Base-by-base conservation (phyloP, 1,140 invertebrate genomes). In the Gonatopus flavifemur region DNA sequence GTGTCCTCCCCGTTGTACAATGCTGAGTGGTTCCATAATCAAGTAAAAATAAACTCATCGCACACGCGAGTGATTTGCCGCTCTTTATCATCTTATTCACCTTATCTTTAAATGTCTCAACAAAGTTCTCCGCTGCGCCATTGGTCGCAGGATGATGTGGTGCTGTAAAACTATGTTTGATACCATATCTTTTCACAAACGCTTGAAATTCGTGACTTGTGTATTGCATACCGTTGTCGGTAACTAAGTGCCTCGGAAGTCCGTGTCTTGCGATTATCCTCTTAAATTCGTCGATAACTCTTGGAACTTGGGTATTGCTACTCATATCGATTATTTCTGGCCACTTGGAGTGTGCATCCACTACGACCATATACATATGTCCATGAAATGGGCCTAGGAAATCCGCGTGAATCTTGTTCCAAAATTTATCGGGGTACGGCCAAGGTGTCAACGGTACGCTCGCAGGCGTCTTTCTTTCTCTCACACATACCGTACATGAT, bases 321-420 rank as follows among this genome's bases (percentile, higher is more conserved):
- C 28, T 42, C 32, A 62, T 52, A 15, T 39, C 38, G 22, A 24
- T 52, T 8, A 79, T 60, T 56, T 80, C 72, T 15, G 69, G 54
- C 70, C 71, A 80, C 51, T 74, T 76, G 0, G 69, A 70, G 46
- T 64, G 70, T 1, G 72, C 47, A 62, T 81, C 80, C 1, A 74
- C 61, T 2, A 77, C 43, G 16, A 81, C 62, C 10, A 80, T 44
- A 49, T 73, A 80, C 49, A 56, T 68, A 40, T 67, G 52, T 1
- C 59, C 60, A 25, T 64, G 32, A 33, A 75, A 70, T 13, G 72
- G 77, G 7, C 78, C 77, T 4, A 74, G 72, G 58, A 78, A 81
- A 55, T 82, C 82, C 0, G 77, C 61, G 51, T 83, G 79, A 0
- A 82, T 31, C 37, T 79, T 51, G n/a, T 69, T 50, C 73, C 77